These are phyloP conservation scores for Drosophila prostipennis DNA, from an alignment of 2,888 invertebrate species.

Conservation along the genomic window DNA sequence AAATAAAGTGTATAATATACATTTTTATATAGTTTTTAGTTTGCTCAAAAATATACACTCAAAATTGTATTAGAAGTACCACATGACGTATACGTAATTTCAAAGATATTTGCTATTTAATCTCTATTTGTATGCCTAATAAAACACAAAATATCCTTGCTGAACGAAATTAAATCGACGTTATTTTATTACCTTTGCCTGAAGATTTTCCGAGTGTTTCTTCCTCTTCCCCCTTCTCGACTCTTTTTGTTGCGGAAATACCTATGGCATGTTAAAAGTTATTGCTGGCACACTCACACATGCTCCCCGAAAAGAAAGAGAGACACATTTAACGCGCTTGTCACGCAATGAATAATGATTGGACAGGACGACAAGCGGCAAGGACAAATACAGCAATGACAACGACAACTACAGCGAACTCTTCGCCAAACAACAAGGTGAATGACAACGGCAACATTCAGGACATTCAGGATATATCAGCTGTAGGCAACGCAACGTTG, in stretches of 20 bases:
- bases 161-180: not conserved
- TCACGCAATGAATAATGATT: conserved; percentile 80
- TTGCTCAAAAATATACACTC: too few species aligned
- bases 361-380: conserved; percentile 46
- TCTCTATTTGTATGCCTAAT: not conserved
- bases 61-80: too few species aligned
- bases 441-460: conserved; percentile 15
- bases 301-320: conserved; percentile 5
- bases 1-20: too few species aligned
- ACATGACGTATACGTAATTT: not conserved
- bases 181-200: conserved; percentile 1
- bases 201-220: conserved; percentile 31
- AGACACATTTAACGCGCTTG: conserved; percentile 70
- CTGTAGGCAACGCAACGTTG: conserved; percentile 36
- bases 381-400: conserved; percentile 11
- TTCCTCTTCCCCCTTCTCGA: conserved; percentile 4
- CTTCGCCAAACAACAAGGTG: conserved; percentile 18
- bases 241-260: conserved; percentile 56
- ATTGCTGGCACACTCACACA: conserved; percentile 55
- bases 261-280: conserved; percentile 67
- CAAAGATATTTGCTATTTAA: not conserved
- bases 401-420: conserved; percentile 23
- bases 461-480: conserved; percentile 1
- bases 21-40: too few species aligned
- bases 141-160: not conserved